These are phyloP conservation scores for Sisor rabdophorus DNA, from an alignment of 2,113 vertebrate genomes.

Conservation along the genomic window DNA sequence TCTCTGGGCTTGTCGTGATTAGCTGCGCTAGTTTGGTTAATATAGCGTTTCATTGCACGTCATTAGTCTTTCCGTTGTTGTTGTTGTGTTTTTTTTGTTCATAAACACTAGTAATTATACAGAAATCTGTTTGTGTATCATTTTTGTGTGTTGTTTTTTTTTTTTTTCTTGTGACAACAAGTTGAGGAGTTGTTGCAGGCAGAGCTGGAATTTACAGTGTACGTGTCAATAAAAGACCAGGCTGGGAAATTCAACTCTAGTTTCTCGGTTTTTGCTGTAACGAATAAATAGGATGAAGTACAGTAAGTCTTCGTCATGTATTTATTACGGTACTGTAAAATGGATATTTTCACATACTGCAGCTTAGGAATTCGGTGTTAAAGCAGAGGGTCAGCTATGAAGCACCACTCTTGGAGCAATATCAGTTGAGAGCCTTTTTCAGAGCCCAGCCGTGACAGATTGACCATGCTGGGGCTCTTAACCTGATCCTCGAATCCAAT, in stretches of 20 bases:
- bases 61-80: background rate
- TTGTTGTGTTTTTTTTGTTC: background rate
- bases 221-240: conserved; percentile 60
- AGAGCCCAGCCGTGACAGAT: too few relatives aligned
- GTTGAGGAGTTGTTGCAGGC: conserved; percentile 1
- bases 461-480: too few relatives aligned
- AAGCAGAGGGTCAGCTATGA: too few relatives aligned
- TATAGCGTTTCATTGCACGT: background rate
- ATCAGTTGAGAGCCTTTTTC: too few relatives aligned
- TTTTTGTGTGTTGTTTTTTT: background rate
- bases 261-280: background rate
- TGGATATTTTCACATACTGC: too few relatives aligned
- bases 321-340: too few relatives aligned
- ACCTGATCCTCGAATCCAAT: too few relatives aligned
- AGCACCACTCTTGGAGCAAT: too few relatives aligned
- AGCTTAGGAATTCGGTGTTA: too few relatives aligned
- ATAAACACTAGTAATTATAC: background rate
- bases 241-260: conserved; percentile 23
- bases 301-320: too few relatives aligned
- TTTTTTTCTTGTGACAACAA: background rate
- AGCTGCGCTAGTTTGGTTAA: background rate
- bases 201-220: conserved; percentile 16
- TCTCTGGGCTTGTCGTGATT: background rate
- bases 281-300: too few relatives aligned
- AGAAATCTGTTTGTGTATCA: background rate